Base-by-base conservation (phyloP, 2,797 vertebrate genomes). In the Eurystomus glaucurus region DNA sequence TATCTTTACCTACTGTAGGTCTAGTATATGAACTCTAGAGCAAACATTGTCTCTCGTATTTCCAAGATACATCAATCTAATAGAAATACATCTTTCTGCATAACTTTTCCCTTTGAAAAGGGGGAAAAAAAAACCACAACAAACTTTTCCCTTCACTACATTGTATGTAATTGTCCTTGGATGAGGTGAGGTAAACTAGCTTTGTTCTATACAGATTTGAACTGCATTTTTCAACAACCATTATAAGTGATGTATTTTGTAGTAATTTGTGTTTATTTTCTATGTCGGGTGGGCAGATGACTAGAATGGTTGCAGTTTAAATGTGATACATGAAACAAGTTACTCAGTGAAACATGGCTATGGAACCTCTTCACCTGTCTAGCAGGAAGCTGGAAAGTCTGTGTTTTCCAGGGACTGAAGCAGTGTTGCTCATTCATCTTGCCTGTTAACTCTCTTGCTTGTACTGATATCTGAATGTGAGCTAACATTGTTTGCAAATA, bases 401-500 rank as follows among this genome's bases (percentile, higher is more conserved):
- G 1, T 62, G 20, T 66, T n/a, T 86, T 68, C 20, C 54, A 51
- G 11, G 26, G 37, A 2, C 50, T 31, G 50, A 50, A 78, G 55
- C 33, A 52, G 9, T 35, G 21, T 61, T 84, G 29, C 43, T 95
- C 35, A 37, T 92, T 88, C 3, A 5, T 88, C 19, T 83, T 84
- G 23, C 33, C 90, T 88, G 16, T 76, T 88, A 88, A 62, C 25
- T 79, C 14, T 55, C 45, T 69, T 85, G 64, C 51, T 76, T 55
- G 19, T 68, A 16, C 14, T 87, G 22, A 3, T 69, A 66, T 62
- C 43, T 70, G 51, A 91, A 60, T 80, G 74, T 1, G 3, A 87
- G 51, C 55, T 52, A 82, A 72, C 51, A 12, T 23, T 76, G 72
- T 85, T 96, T 82, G 51, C 78, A 92, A 79, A 87, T 87, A 76